These are phyloP conservation scores for Nesoenas mayeri DNA, from an alignment of 2,113 vertebrate species.

Conservation along the genomic window DNA sequence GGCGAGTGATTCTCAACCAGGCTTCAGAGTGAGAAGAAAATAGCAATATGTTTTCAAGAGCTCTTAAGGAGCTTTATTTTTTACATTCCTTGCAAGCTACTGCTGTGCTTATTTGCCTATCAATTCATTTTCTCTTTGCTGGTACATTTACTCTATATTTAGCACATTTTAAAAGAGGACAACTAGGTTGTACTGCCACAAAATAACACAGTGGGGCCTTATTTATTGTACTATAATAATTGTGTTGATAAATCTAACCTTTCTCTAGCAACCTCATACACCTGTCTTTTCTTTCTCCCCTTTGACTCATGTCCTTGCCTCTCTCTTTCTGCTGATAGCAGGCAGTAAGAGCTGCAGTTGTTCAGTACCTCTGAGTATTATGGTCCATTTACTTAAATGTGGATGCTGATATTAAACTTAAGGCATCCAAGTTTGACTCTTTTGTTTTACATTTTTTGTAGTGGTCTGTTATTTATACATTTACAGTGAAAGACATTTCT, in stretches of 20 bases:
- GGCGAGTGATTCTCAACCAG: not conserved
- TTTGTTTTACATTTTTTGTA: conserved; percentile 52
- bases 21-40: conserved; percentile 30
- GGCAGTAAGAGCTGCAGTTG: not conserved
- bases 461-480: conserved; percentile 15
- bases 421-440: conserved; percentile 18
- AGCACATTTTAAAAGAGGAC: conserved; percentile 64
- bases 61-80: conserved; percentile 49
- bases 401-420: conserved; percentile 30
- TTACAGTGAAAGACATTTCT: conserved; percentile 18
- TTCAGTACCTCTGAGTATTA: not conserved
- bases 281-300: not conserved
- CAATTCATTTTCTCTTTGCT: conserved; percentile 68
- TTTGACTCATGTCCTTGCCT: conserved; percentile 25
- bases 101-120: conserved; percentile 73
- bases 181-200: conserved; percentile 57
- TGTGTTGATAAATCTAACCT: conserved; percentile 59
- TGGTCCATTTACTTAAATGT: conserved; percentile 13
- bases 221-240: conserved; percentile 59
- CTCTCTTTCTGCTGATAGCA: not conserved
- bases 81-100: conserved; percentile 41
- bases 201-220: conserved; percentile 62
- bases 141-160: conserved; percentile 71
- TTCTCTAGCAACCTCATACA: conserved; percentile 26
- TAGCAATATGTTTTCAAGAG: conserved; percentile 42